Base-by-base conservation (phyloP, 2,888 invertebrate species). In the Dryococelus australis region DNA sequence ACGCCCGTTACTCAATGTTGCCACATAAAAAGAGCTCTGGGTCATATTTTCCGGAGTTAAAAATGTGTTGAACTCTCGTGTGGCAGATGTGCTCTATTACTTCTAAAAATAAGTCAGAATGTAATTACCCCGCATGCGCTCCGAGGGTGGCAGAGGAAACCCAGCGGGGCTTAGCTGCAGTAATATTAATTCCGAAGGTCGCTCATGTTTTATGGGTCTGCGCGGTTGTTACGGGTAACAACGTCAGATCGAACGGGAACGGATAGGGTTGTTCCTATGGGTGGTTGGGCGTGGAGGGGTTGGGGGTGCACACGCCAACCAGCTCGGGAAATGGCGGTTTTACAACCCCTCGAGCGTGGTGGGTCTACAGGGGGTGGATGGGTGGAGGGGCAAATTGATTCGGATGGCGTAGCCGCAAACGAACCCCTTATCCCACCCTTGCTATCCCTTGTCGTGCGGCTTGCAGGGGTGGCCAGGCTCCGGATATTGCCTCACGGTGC, bases 301-400 rank as follows among this genome's bases (percentile, higher is more conserved):
- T 1, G 20, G 51, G 12, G 51, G 51, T 3, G 8, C 65, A 65
- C n/a, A 20, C n/a, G n/a, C 65, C 8, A 6, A 65, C 65, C 65
- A 65, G 65, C 65, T 65, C 65, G 65, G 65, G 65, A 65, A 65
- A 65, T 65, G 65, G 65, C 65, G 65, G 65, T 65, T 65, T 65
- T 65, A 65, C 65, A 65, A 9, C 65, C 65, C 65, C n/a, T 65
- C n/a, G 65, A 65, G 20, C 13, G 10, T 8, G 24, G 8, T 0
- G 6, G 65, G 24, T 16, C 6, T 8, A 20, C 20, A 20, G 10
- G 20, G 65, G 65, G 8, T 12, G 2, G n/a, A 24, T 16, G 2
- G 65, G 20, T 8, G 65, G n/a, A 20, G 20, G 20, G 65, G 65
- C 24, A 65, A 65, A 65, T 65, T 65, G 65, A 65, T 65, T 65